phyloP scores from a whole-genome alignment of 2,888 invertebrate genomes.

The Uropetala carovei region DNA sequence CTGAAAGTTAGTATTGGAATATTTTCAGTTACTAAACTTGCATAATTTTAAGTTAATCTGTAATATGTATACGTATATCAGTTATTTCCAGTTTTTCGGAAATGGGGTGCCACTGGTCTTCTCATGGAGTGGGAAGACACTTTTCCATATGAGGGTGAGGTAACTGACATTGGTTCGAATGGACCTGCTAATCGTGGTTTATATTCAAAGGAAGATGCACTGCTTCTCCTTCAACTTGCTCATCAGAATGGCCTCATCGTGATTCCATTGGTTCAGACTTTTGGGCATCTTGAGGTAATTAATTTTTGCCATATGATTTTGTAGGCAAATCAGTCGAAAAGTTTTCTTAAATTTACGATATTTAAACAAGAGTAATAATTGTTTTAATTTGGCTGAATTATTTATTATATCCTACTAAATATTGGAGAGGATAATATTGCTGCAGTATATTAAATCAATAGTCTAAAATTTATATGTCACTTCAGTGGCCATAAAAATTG shows the following conservation, averaged over 20 bases:
- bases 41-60: slow-evolving; percentile 44
- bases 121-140: slow-evolving; percentile 94
- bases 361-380: not conserved
- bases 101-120: slow-evolving; percentile 88
- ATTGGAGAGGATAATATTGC: no score
- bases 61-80: slow-evolving; percentile 69
- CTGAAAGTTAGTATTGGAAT: no score
- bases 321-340: not conserved
- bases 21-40: not conserved
- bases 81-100: slow-evolving; percentile 80
- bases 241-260: slow-evolving; percentile 82
- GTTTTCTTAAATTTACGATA: not conserved
- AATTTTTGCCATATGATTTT: not conserved
- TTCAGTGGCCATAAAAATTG: no score
- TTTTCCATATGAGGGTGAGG: slow-evolving; percentile 85
- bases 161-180: slow-evolving; percentile 78
- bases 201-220: slow-evolving; percentile 83
- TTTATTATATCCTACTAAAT: not conserved
- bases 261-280: slow-evolving; percentile 90
- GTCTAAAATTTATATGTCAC: no score
- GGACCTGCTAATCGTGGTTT: slow-evolving; percentile 77
- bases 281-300: slow-evolving; percentile 87
- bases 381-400: not conserved
- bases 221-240: slow-evolving; percentile 82
- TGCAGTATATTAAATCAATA: no score